phyloP scores from a whole-genome alignment of 2,797 vertebrate species.

The Microctenopoma lineatum region DNA sequence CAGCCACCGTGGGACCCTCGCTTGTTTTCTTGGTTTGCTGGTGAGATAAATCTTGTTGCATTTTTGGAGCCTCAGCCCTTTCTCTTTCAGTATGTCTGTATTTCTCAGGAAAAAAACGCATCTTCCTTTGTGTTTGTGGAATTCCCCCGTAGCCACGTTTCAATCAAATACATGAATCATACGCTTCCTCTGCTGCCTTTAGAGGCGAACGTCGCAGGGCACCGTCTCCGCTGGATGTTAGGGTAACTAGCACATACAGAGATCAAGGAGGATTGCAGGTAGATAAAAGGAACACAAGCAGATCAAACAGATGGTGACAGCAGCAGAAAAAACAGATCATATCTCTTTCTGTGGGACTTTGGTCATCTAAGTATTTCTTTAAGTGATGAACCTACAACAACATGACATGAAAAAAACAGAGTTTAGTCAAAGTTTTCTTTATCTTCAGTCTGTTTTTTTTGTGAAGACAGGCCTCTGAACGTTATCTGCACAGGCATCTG shows the following conservation, averaged over 20 bases:
- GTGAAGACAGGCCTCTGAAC: constrained; percentile 55
- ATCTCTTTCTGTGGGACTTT: constrained; percentile 45
- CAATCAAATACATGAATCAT: constrained; percentile 25
- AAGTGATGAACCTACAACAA: constrained; percentile 32
- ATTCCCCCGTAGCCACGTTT: constrained; percentile 35
- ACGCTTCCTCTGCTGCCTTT: constrained; percentile 25
- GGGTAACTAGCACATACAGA: constrained; percentile 62
- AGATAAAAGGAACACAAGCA: constrained; percentile 45
- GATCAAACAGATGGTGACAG: constrained; percentile 56
- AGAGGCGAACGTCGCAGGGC: constrained; percentile 62
- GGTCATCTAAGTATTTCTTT: constrained; percentile 29
- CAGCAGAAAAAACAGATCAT: constrained; percentile 39
- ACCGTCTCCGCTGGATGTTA: constrained; percentile 51
- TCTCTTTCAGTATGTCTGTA: background rate
- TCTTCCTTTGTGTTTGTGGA: constrained; percentile 38
- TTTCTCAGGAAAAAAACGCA: constrained; percentile 6
- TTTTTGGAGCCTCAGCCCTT: background rate
- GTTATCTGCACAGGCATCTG: constrained; percentile 60
- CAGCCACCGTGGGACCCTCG: background rate
- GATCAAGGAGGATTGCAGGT: constrained; percentile 22
- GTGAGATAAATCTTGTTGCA: no score
- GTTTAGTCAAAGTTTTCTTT: constrained; percentile 54
- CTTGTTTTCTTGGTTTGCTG: background rate
- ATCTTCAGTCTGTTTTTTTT: constrained; percentile 56
- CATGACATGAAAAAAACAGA: constrained; percentile 22